These are phyloP conservation scores for Pogonocherus hispidulus DNA, from an alignment of 2,888 invertebrate genomes.

Conservation along the genomic window DNA sequence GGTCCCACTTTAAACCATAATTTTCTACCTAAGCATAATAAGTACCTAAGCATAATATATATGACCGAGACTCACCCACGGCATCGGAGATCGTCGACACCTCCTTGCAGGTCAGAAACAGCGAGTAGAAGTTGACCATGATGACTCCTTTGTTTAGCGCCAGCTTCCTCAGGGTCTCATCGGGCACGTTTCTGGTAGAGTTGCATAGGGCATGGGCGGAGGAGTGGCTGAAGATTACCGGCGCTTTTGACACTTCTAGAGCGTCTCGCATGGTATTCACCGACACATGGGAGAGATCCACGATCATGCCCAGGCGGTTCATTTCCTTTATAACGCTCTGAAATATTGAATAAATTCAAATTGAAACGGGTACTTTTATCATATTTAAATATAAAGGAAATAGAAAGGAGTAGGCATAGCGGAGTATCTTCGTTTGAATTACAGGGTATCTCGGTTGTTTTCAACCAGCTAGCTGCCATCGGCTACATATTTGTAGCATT, in stretches of 20 bases:
- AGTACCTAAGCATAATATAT: not conserved
- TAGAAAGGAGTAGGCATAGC: too few species aligned
- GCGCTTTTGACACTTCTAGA: slow-evolving; percentile 82
- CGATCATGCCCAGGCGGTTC: slow-evolving; percentile 91
- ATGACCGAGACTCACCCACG: slow-evolving; percentile 74
- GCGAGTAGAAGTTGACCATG: slow-evolving; percentile 90
- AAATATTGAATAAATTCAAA: too few species aligned
- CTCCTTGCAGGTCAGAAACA: slow-evolving; percentile 82
- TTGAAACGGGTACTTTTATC: too few species aligned
- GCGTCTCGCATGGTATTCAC: slow-evolving; percentile 86
- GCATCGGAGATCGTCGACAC: slow-evolving; percentile 84
- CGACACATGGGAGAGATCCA: slow-evolving; percentile 87
- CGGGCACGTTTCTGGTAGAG: slow-evolving; percentile 85
- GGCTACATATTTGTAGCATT: too few species aligned
- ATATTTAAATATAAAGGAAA: too few species aligned
- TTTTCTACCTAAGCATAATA: too few species aligned
- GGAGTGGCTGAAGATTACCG: slow-evolving; percentile 90
- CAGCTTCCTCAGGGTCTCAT: slow-evolving; percentile 79
- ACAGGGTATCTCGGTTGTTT: too few species aligned
- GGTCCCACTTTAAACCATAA: too few species aligned
- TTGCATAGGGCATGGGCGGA: slow-evolving; percentile 86
- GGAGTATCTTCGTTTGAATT: too few species aligned
- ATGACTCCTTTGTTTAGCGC: slow-evolving; percentile 86
- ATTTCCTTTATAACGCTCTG: slow-evolving; percentile 87
- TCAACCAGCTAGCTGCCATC: too few species aligned